A percentile compares a stretch with the other conserved stretches of the same genome.
phyloP scores from a whole-genome alignment of 2,113 vertebrate genomes.

The Scopus umbretta region DNA sequence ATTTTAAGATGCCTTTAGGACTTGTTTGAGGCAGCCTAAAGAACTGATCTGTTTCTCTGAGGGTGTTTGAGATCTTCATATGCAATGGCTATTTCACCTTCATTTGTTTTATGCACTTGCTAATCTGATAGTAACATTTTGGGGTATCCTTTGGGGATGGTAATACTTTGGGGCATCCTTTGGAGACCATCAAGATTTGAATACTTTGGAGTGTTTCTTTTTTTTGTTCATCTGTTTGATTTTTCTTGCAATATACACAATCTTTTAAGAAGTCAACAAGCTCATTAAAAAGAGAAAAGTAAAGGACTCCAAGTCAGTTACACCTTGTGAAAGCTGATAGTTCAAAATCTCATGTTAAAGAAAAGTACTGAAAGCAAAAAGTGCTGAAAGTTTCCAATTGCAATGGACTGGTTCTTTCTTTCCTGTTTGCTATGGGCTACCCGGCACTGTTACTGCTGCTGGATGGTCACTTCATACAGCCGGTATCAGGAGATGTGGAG shows the following conservation, averaged over 20 bases:
- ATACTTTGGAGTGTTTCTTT: neutral
- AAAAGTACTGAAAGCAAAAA: constrained; percentile 40
- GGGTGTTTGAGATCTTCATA: neutral
- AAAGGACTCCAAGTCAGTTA: constrained; percentile 23
- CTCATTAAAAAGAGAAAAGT: constrained; percentile 31
- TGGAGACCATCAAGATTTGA: neutral
- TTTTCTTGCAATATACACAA: neutral
- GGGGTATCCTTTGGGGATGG: neutral
- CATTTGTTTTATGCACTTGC: neutral
- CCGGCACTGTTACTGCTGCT: neutral
- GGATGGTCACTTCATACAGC: neutral
- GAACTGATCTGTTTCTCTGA: neutral
- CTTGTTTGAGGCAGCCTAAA: neutral
- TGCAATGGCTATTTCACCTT: neutral
- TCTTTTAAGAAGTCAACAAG: neutral
- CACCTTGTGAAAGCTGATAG: constrained; percentile 7
- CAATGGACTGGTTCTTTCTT: constrained; percentile 50
- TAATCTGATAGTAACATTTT: neutral
- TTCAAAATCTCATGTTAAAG: constrained; percentile 45
- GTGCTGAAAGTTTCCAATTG: neutral
- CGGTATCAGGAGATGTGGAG: constrained; percentile 16
- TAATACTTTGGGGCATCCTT: neutral
- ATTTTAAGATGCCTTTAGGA: neutral
- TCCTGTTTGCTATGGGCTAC: constrained; percentile 47
- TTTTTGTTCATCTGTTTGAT: neutral